Conservation (phyloP, 1,140 invertebrate genomes). For the Leptopilina boulardi region DNA sequence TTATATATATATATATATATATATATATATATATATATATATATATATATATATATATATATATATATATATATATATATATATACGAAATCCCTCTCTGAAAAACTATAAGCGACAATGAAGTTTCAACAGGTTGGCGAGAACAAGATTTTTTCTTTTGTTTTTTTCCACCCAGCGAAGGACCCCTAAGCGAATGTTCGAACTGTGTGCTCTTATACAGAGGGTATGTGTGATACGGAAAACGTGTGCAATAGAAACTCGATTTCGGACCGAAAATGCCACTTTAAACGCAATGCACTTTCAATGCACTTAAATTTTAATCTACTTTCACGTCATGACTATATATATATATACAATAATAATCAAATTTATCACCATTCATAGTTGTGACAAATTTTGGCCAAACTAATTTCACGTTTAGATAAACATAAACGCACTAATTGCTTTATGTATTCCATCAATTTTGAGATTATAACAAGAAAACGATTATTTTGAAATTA, state of each 20-base stretch:
- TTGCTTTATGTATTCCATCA: background rate
- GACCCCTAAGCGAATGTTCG: slow-evolving; percentile 51
- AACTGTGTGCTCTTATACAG: too few relatives aligned
- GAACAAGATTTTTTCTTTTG: slow-evolving; percentile 63
- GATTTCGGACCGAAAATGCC: slow-evolving; percentile 64
- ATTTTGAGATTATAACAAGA: background rate
- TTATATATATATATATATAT: too few relatives aligned
- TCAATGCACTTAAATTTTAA: slow-evolving; percentile 47
- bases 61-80: too few relatives aligned
- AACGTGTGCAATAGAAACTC: slow-evolving; percentile 67
- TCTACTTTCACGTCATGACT: background rate
- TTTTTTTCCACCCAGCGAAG: slow-evolving; percentile 50
- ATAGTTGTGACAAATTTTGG: background rate
- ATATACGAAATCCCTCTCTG: slow-evolving; percentile 33
- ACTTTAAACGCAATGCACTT: slow-evolving; percentile 52
- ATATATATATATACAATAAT: too few relatives aligned
- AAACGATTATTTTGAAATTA: too few relatives aligned
- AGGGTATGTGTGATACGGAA: slow-evolving; percentile 44
- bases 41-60: too few relatives aligned
- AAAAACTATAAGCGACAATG: slow-evolving; percentile 51
- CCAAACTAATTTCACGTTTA: background rate
- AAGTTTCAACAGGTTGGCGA: slow-evolving; percentile 64
- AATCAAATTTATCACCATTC: slow-evolving; percentile 1
- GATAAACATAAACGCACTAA: background rate
- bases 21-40: too few relatives aligned